Evolutionary conservation across 2,888 invertebrate genomes (phyloP).

Genomic region (Drosophila glabriapex): DNA sequence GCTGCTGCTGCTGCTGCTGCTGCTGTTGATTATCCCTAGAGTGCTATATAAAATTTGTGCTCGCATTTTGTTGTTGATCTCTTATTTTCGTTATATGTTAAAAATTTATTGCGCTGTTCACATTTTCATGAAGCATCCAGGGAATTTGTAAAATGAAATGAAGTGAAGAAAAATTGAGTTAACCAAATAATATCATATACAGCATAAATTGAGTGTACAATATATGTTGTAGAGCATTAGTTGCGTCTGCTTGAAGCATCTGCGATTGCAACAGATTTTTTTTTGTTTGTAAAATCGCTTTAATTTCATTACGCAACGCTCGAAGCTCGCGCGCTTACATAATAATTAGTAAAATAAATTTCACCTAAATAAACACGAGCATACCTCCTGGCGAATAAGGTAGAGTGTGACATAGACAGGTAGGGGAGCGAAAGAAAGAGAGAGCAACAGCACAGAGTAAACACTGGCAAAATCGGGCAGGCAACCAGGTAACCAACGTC

Average conservation of each 20-base stretch:
- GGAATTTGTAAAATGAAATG: slow-evolving; percentile 50
- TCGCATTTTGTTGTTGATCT: slow-evolving; percentile 59
- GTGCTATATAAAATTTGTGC: slow-evolving; percentile 72
- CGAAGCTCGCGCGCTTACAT: slow-evolving; percentile 65
- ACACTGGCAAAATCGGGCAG: slow-evolving; percentile 29
- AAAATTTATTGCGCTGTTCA: slow-evolving; percentile 68
- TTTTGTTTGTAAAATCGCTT: slow-evolving; percentile 44
- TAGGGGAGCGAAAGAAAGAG: background rate
- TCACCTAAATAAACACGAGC: slow-evolving; percentile 70
- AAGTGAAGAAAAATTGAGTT: slow-evolving; percentile 49
- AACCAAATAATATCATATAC: slow-evolving; percentile 25
- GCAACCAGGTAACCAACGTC: slow-evolving; percentile 22
- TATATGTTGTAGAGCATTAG: background rate
- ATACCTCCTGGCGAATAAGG: background rate
- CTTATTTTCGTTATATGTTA: slow-evolving; percentile 57
- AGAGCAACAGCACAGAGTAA: slow-evolving; percentile 45
- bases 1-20: slow-evolving; percentile 21
- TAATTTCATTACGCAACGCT: slow-evolving; percentile 69
- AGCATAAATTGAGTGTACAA: background rate
- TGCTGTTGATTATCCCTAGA: slow-evolving; percentile 70
- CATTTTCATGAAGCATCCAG: slow-evolving; percentile 27
- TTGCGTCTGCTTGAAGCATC: slow-evolving; percentile 1
- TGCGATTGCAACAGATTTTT: slow-evolving; percentile 15
- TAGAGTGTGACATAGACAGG: background rate
- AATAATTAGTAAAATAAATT: slow-evolving; percentile 80